Base-by-base conservation (phyloP, 2,113 vertebrate species). In the Ahaetulla prasina region DNA sequence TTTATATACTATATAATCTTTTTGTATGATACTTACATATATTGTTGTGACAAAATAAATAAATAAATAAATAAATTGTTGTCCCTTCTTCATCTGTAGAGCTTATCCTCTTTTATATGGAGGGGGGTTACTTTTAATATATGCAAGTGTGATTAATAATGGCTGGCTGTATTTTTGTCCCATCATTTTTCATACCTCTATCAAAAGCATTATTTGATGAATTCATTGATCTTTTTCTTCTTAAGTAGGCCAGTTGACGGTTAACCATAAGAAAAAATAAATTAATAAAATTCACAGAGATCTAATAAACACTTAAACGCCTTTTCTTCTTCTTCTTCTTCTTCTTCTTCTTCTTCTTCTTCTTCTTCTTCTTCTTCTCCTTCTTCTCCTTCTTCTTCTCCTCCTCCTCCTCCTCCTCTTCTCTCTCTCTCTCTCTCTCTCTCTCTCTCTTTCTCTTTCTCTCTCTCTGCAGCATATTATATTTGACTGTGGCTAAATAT, bases 231-330 rank as follows among this genome's bases (percentile, higher is more conserved):
- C 11, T 35, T 68, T 68, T 68, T 68, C 12, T 68, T 68, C n/a
- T 49, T 93, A 89, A 91, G 35, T 91, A 93, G 90, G 87, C 3
- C 90, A 91, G 49, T 50, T 91, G 49, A 43, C 90, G 89, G 49
- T 50, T 91, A 39, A 43, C 18, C 35, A 93, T 89, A 35, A 43
- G 39, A 45, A 57, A 39, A 90, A 16, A 49, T 55, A 50, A 18
- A 53, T 53, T 9, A 27, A 11, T 35, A 53, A 68, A 27, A 86
- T 68, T 8, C 45, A 54, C 35, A 49, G 86, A 91, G 30, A 57
- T 30, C 45, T 63, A 88, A 84, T 89, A 85, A 89, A 63, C 3
- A 45, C 53, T 25, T 87, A 85, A 50, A 91, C 80, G 7, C 20
- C 2, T 55, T 6, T 23, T 55, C 22, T 23, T 55, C 53, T 9